Evolutionary conservation across 1,140 invertebrate genomes (phyloP).

Genomic region (Diabrotica virgifera): DNA sequence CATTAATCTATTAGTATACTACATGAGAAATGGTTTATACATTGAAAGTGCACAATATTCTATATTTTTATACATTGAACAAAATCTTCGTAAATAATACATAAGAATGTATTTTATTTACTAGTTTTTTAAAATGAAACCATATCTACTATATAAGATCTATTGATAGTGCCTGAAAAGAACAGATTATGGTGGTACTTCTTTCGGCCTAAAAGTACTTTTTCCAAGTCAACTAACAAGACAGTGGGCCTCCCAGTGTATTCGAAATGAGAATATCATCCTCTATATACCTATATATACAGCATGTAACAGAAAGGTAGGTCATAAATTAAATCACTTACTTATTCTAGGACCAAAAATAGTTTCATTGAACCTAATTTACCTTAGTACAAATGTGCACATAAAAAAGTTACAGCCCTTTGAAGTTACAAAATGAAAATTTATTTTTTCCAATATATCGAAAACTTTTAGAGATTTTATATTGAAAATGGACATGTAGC

Average conservation of each 20-base stretch:
- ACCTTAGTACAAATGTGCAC: no score
- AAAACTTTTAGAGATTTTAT: no score
- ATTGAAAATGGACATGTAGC: no score
- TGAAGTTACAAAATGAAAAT: no score
- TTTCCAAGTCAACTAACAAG: conserved; percentile 18
- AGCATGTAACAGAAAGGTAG: no score
- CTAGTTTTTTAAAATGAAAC: conserved; percentile 45
- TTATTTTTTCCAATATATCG: no score
- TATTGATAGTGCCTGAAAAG: conserved; percentile 44
- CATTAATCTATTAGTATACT: conserved; percentile 41
- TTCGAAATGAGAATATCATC: conserved; percentile 28
- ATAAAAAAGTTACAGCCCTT: no score
- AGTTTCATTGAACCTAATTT: no score
- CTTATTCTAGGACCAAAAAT: no score
- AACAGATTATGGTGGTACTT: conserved; percentile 26
- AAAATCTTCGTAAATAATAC: conserved; percentile 41
- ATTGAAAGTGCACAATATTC: conserved; percentile 45
- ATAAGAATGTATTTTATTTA: conserved; percentile 45
- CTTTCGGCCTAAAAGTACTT: conserved; percentile 31
- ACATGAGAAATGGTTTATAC: conserved; percentile 41
- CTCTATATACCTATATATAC: conserved; percentile 34
- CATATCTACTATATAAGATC: conserved; percentile 43
- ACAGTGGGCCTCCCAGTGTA: conserved; percentile 24
- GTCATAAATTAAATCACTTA: no score
- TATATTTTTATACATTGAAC: conserved; percentile 50